These are phyloP conservation scores for Hylaeus anthracinus DNA, from an alignment of 1,140 invertebrate genomes.

Conservation along the genomic window DNA sequence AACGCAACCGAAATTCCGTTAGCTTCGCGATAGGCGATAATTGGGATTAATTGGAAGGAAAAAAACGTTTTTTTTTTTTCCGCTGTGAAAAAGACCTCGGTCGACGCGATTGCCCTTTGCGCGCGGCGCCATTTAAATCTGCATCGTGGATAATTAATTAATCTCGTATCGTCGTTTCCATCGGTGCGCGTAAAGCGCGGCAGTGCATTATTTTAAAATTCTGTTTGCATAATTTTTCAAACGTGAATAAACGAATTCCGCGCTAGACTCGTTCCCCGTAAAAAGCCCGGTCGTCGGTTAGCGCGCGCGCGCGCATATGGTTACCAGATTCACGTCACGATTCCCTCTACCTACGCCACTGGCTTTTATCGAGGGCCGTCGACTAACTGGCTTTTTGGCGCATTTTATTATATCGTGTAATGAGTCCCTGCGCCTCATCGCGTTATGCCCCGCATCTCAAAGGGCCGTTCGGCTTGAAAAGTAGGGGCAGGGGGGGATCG, in stretches of 20 bases:
- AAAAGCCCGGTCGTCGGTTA: conserved; percentile 23
- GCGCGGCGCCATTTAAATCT: conserved; percentile 39
- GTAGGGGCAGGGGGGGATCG: neutral
- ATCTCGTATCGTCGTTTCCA: conserved; percentile 50
- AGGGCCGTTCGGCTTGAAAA: conserved; percentile 52
- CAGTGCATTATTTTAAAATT: conserved; percentile 54
- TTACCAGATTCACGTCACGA: neutral
- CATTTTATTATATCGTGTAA: conserved; percentile 72
- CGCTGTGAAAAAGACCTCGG: conserved; percentile 28
- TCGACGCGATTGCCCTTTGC: neutral
- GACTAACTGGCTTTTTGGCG: conserved; percentile 67
- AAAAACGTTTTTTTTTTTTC: conserved; percentile 32
- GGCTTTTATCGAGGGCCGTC: conserved; percentile 57
- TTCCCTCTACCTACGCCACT: conserved; percentile 46
- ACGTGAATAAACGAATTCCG: conserved; percentile 60
- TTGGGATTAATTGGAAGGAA: conserved; percentile 45
- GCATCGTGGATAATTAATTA: conserved; percentile 46
- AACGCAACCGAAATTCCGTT: neutral
- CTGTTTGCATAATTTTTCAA: conserved; percentile 63
- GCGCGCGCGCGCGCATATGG: neutral
- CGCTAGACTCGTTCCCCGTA: conserved; percentile 49
- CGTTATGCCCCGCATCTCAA: conserved; percentile 65
- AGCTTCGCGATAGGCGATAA: conserved; percentile 30
- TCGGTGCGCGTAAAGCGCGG: conserved; percentile 31
- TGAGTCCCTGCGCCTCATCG: conserved; percentile 63